phyloP scores from a whole-genome alignment of 2,797 vertebrate genomes.

The Chaetodon trifasciatus region DNA sequence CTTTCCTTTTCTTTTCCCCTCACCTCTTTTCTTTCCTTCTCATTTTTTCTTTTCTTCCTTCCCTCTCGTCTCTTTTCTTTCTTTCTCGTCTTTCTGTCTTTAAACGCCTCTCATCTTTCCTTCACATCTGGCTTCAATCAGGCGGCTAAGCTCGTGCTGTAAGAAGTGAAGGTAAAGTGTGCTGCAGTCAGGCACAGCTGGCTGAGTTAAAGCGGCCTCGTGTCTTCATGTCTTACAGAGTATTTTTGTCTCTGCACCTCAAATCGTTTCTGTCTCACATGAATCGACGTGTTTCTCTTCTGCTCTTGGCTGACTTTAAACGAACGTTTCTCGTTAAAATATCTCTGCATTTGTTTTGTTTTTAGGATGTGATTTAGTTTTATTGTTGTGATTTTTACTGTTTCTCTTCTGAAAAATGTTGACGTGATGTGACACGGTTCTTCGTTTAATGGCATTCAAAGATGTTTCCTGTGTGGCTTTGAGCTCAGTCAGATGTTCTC shows the following conservation, averaged over 20 bases:
- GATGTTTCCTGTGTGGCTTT: neutral
- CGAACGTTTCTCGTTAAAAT: neutral
- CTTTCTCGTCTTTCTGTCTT: constrained; percentile 9
- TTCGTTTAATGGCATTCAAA: neutral
- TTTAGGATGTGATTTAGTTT: neutral
- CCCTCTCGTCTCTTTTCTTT: neutral
- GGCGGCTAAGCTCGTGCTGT: neutral
- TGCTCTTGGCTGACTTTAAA: neutral
- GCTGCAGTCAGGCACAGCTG: accelerated
- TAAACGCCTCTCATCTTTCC: constrained; percentile 56
- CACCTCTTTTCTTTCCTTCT: neutral
- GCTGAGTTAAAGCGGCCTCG: neutral
- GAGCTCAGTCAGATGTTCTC: neutral
- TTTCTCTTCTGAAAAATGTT: neutral
- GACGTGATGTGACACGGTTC: neutral
- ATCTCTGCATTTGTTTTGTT: neutral
- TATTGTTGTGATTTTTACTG: neutral
- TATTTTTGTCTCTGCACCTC: constrained; percentile 5
- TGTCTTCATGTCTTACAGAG: constrained; percentile 22
- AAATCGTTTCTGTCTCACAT: constrained; percentile 13
- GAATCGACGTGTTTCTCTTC: constrained; percentile 1
- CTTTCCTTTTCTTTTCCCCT: neutral
- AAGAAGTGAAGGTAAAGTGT: constrained; percentile 29
- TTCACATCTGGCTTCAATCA: constrained; percentile 72
- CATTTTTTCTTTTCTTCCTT: neutral